Evolutionary conservation across 2,797 vertebrate genomes (phyloP).

Genomic region (Clarias pachynema): DNA sequence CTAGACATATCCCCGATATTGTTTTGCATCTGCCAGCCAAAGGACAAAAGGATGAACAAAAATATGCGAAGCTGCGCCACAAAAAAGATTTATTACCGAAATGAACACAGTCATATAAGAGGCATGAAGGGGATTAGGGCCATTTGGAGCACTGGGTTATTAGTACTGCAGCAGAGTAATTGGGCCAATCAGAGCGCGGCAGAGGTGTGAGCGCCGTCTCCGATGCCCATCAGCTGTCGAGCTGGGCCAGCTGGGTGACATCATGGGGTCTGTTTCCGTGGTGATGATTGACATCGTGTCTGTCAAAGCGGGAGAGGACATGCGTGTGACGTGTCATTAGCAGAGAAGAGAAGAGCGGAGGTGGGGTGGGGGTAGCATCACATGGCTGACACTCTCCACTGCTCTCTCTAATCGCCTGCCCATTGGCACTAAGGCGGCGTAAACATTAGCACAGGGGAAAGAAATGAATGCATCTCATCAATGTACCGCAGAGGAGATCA

Average conservation of each 20-base stretch:
- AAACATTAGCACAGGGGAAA: conserved; percentile 60
- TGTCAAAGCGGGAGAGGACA: conserved; percentile 69
- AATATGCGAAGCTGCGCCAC: conserved; percentile 31
- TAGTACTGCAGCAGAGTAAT: conserved; percentile 62
- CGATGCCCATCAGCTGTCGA: conserved; percentile 65
- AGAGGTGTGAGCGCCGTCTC: conserved; percentile 60
- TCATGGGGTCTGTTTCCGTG: conserved; percentile 69
- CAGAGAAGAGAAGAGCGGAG: conserved; percentile 50
- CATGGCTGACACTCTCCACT: conserved; percentile 57
- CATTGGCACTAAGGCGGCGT: conserved; percentile 55
- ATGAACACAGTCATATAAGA: conserved; percentile 48
- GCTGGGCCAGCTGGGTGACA: conserved; percentile 69
- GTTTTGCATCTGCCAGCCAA: conserved; percentile 21
- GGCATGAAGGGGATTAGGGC: conserved; percentile 60
- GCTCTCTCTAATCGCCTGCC: conserved; percentile 61
- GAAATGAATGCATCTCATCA: conserved; percentile 60
- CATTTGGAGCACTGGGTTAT: conserved; percentile 60
- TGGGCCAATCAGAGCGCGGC: conserved; percentile 55
- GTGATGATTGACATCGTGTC: conserved; percentile 73
- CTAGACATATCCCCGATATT: not conserved
- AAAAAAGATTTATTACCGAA: conserved; percentile 47
- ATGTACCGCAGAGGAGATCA: conserved; percentile 48
- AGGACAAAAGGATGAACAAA: conserved; percentile 38
- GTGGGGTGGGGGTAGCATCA: conserved; percentile 40
- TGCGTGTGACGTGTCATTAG: conserved; percentile 72